These are phyloP conservation scores for Flexamia atlantica DNA, from an alignment of 2,888 invertebrate genomes.

Conservation along the genomic window DNA sequence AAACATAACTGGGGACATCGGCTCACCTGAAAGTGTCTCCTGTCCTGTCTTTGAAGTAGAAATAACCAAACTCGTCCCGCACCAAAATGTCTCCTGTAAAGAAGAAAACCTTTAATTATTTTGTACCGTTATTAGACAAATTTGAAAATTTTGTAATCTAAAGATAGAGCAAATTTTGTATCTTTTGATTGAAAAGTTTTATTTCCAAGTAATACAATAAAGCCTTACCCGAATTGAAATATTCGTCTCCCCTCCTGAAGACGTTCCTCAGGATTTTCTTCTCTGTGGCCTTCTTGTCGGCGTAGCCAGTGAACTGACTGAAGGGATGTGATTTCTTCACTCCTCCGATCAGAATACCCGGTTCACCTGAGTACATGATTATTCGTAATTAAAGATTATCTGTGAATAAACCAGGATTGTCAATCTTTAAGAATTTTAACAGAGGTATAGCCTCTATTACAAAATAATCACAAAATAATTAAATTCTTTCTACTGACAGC, in stretches of 20 bases:
- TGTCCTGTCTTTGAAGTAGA: constrained; percentile 79
- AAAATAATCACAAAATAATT: too few relatives aligned
- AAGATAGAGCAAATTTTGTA: too few relatives aligned
- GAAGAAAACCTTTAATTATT: not conserved
- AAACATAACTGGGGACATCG: not conserved
- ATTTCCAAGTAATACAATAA: too few relatives aligned
- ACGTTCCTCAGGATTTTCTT: constrained; percentile 91
- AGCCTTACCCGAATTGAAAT: constrained; percentile 86
- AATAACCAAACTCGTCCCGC: constrained; percentile 80
- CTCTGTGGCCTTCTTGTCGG: constrained; percentile 85
- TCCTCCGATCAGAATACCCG: constrained; percentile 91
- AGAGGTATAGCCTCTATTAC: too few relatives aligned
- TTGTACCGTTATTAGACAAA: too few relatives aligned
- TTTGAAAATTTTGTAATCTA: too few relatives aligned
- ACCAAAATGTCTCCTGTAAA: constrained; percentile 77
- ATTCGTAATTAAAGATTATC: too few relatives aligned
- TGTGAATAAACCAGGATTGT: too few relatives aligned
- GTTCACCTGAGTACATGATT: constrained; percentile 81
- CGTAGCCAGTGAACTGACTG: constrained; percentile 87
- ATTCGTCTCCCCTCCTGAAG: constrained; percentile 91
- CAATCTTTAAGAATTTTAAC: too few relatives aligned
- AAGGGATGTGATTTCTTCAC: constrained; percentile 80
- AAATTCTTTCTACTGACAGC: too few relatives aligned
- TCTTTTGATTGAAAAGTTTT: too few relatives aligned
- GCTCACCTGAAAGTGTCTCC: constrained; percentile 73